Evolutionary conservation across 2,888 invertebrate genomes (phyloP).

Genomic region (Lasiommata megera): DNA sequence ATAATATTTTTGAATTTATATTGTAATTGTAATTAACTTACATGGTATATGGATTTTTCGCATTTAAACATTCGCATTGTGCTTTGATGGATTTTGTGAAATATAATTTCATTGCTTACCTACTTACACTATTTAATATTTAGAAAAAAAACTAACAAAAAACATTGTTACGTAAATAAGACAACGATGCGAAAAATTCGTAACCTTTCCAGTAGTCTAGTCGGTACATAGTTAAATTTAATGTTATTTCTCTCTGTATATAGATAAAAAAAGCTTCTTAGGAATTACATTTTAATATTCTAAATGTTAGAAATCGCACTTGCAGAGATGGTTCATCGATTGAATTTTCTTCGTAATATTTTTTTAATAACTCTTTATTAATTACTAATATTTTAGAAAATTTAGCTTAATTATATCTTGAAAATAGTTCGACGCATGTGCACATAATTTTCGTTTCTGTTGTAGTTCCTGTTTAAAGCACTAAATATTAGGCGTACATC

Average conservation of each 20-base stretch:
- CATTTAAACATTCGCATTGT: neutral
- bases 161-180: neutral
- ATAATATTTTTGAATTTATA: neutral
- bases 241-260: neutral
- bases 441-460: neutral
- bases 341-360: neutral
- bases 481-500: neutral
- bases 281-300: neutral
- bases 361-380: neutral
- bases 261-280: neutral
- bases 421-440: neutral
- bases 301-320: neutral
- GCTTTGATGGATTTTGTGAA: neutral
- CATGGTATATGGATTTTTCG: constrained; percentile 2
- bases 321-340: neutral
- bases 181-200: neutral
- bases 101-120: neutral
- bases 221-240: neutral
- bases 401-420: neutral
- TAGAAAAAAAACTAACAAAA: neutral
- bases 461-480: neutral
- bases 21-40: neutral
- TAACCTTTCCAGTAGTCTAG: neutral
- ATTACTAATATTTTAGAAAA: neutral
- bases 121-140: neutral